Base-by-base conservation (phyloP, 2,888 invertebrate species). In the Diaphora mendica region DNA sequence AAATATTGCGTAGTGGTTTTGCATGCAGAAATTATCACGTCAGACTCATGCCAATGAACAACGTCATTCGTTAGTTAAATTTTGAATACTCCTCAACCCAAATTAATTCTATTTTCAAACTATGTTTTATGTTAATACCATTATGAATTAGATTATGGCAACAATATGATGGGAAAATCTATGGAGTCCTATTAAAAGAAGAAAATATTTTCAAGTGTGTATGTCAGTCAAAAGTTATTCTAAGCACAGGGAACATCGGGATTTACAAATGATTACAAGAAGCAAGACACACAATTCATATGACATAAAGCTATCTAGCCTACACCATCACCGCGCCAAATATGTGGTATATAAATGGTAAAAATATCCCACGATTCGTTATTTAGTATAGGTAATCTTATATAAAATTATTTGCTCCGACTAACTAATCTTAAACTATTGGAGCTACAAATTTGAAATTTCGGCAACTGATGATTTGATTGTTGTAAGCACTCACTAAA, bases 1-100 rank as follows among this genome's bases (percentile, higher is more conserved):
- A 67, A 72, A 39, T 39, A 44, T 51, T 71, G 2, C 62, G 23
- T 64, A 48, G 26, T 70, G 0, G 65, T 59, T 55, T 33, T 70
- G 51, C 89, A 88, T 91, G 89, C 91, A 85, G 79, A 85, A 79
- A 82, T 88, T 81, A 87, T 84, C 81, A 89, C 72, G 23, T 70
- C 88, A 87, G 82, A 74, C 78, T 77, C 90, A 89, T 91, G 89
- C 91, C 83, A 80, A 79, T 85, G 83, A 77, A 69, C 64, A 72
- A 71, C 66, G 44, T 71, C 71, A 79, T 72, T 64, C 64, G 64
- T 73, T 67, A 75, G 26, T 74, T 64, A 70, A 70, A 71, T 76
- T 73, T 73, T 68, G 67, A 71, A 67, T 64, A 68, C 26, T 68
- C 78, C 71, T 72, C 73, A 59, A 77, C 72, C 74, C 51, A 65